Evolutionary conservation across 2,888 invertebrate species (phyloP).

Genomic region (Drosophila tripunctata): DNA sequence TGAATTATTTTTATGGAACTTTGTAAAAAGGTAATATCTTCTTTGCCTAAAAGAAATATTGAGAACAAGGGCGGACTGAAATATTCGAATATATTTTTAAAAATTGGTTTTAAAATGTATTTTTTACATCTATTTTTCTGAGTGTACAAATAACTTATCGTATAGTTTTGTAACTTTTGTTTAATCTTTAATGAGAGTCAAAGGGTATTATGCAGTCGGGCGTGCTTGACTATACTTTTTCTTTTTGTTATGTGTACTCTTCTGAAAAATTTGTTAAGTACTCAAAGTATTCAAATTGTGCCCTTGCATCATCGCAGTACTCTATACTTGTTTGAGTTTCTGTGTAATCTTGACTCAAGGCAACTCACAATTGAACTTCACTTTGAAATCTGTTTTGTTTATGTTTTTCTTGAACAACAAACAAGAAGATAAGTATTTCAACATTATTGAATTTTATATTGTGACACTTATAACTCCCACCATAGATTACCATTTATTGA

Average conservation of each 20-base stretch:
- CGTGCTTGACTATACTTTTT: no score
- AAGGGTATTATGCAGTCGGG: no score
- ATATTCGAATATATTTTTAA: no score
- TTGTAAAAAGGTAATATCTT: no score
- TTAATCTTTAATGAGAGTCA: no score
- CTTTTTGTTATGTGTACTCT: not conserved
- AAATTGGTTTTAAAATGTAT: no score
- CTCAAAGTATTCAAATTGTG: not conserved
- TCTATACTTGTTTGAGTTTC: slow-evolving; percentile 17
- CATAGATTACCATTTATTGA: not conserved
- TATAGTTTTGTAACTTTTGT: no score
- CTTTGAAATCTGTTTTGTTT: slow-evolving; percentile 26
- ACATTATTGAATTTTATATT: slow-evolving; percentile 2
- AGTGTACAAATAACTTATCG: no score
- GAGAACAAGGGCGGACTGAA: no score
- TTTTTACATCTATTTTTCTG: not conserved
- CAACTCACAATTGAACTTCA: slow-evolving; percentile 50
- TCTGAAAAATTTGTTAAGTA: not conserved
- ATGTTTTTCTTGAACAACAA: slow-evolving; percentile 9
- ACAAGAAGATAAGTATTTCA: not conserved
- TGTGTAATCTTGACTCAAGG: slow-evolving; percentile 50
- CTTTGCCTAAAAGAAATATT: no score
- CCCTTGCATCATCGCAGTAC: slow-evolving; percentile 13
- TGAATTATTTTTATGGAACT: no score
- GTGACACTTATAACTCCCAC: not conserved